Conservation (phyloP, 2,797 vertebrate genomes). For the Malacoctenus gilli region DNA sequence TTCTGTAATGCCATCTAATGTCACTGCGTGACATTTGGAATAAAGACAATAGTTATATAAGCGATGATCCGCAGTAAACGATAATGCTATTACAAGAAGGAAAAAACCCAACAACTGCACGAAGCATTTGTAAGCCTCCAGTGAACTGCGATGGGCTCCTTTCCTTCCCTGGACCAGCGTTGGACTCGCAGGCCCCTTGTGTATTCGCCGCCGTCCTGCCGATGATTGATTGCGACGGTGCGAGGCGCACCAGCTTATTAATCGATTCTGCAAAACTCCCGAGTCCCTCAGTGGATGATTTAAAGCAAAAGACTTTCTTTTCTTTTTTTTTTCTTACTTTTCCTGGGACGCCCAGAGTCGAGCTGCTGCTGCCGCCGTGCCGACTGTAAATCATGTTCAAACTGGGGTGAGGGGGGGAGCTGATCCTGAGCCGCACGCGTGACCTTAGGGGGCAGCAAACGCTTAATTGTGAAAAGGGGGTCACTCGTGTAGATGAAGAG, state of each 20-base stretch:
- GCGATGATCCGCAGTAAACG: slow-evolving; percentile 26
- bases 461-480: neutral
- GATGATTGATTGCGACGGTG: slow-evolving; percentile 78
- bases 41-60: slow-evolving; percentile 20
- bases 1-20: slow-evolving; percentile 6
- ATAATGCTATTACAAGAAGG: slow-evolving; percentile 31
- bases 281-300: slow-evolving; percentile 60
- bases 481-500: neutral
- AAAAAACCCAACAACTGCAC: slow-evolving; percentile 33
- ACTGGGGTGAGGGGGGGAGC: slow-evolving; percentile 45
- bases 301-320: slow-evolving; percentile 37
- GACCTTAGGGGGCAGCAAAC: neutral
- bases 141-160: slow-evolving; percentile 33
- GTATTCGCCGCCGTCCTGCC: slow-evolving; percentile 48
- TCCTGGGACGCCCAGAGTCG: slow-evolving; percentile 27
- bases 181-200: slow-evolving; percentile 22
- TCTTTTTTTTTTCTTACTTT: slow-evolving; percentile 31
- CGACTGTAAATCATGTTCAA: slow-evolving; percentile 63
- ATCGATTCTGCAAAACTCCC: slow-evolving; percentile 70
- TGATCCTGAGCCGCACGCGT: slow-evolving; percentile 23
- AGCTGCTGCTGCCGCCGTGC: slow-evolving; percentile 17
- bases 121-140: slow-evolving; percentile 29
- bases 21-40: slow-evolving; percentile 25
- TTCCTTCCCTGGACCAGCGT: slow-evolving; percentile 24
- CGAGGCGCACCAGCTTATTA: slow-evolving; percentile 74